phyloP scores from a whole-genome alignment of 2,113 vertebrate species.

The Cephalopholis sonnerati region DNA sequence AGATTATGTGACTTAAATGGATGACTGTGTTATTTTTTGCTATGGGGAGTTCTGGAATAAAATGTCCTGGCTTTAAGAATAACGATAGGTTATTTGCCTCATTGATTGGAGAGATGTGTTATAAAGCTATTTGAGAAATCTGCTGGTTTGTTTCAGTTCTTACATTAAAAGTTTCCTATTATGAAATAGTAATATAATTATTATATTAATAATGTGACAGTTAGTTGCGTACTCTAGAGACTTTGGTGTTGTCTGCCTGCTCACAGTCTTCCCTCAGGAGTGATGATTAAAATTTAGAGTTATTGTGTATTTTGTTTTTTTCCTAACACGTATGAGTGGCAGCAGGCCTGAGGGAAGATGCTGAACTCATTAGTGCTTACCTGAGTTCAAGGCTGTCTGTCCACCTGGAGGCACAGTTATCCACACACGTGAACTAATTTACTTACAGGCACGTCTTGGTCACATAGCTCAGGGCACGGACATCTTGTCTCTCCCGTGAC shows the following conservation, averaged over 20 bases:
- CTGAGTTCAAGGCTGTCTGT: constrained; percentile 62
- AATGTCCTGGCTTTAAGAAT: not conserved
- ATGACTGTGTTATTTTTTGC: not conserved
- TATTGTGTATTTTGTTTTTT: constrained; percentile 28
- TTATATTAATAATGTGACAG: constrained; percentile 2
- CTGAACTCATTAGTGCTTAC: constrained; percentile 51
- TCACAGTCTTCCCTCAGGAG: not conserved
- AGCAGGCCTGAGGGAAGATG: constrained; percentile 12
- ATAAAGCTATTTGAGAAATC: not conserved
- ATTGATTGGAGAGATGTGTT: not conserved
- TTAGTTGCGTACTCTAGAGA: not conserved
- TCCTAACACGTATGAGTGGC: not conserved
- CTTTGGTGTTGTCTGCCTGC: constrained; percentile 7
- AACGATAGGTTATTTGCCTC: not conserved
- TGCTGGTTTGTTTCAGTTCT: not conserved
- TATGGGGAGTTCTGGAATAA: not conserved
- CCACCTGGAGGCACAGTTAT: constrained; percentile 37
- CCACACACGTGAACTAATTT: constrained; percentile 56
- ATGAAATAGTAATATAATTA: not conserved
- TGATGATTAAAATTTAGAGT: constrained; percentile 10
- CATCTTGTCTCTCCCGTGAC: constrained; percentile 71
- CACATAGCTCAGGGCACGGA: constrained; percentile 60
- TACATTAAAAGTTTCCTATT: not conserved
- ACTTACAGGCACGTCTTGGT: constrained; percentile 61
- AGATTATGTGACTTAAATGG: constrained; percentile 8